phyloP scores from a whole-genome alignment of 30 jellyfish, hydroid and myxozoan species.

The Cassiopea andromeda region DNA sequence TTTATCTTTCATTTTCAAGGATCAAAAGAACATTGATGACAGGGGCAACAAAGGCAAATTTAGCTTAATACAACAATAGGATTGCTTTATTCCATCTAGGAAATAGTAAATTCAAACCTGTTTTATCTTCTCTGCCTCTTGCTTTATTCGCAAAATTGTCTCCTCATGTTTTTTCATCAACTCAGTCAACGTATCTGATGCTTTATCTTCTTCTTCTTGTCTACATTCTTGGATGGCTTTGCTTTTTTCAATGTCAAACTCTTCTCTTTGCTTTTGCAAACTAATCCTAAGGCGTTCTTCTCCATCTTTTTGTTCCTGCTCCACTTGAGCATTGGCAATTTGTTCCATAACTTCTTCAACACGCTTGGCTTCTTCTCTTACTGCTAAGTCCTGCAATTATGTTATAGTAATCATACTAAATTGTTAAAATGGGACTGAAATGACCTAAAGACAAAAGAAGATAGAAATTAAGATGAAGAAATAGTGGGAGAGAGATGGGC shows the following conservation, averaged over 20 bases:
- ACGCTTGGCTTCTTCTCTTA: slow-evolving; percentile 44
- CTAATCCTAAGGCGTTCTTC: slow-evolving; percentile 24
- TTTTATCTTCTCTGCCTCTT: slow-evolving; percentile 25
- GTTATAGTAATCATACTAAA: neutral
- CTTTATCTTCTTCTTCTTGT: slow-evolving; percentile 37
- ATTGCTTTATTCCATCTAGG: neutral
- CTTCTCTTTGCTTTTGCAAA: slow-evolving; percentile 12
- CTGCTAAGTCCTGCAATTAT: neutral
- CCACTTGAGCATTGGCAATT: slow-evolving; percentile 34
- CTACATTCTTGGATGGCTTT: slow-evolving; percentile 21
- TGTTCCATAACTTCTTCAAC: slow-evolving; percentile 30
- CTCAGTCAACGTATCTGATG: slow-evolving; percentile 14
- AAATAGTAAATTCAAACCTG: slow-evolving; percentile 18
- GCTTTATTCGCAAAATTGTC: slow-evolving; percentile 14
- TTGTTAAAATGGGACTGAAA: neutral
- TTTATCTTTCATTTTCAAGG: no score
- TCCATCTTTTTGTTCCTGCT: slow-evolving; percentile 59
- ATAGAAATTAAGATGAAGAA: neutral
- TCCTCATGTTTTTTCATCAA: slow-evolving; percentile 41
- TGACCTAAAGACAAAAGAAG: neutral
- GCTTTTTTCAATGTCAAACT: slow-evolving; percentile 36
- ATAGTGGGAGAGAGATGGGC: neutral
- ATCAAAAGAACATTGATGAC: no score
- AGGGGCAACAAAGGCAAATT: neutral
- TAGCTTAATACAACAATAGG: neutral